These are phyloP conservation scores for Pheosia tremula DNA, from an alignment of 2,888 invertebrate species.

Conservation along the genomic window DNA sequence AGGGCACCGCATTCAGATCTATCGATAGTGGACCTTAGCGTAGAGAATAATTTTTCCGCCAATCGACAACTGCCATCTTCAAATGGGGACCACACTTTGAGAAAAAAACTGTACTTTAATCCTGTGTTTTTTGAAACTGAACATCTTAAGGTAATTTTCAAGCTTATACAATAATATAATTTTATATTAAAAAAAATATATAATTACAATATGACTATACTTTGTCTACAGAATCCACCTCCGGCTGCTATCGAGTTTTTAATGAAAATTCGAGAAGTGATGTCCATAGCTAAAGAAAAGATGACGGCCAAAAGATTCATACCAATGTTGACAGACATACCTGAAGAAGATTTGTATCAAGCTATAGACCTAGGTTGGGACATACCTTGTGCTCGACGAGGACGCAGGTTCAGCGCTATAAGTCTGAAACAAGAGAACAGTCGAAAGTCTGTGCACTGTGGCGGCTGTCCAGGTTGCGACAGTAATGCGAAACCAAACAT, in stretches of 20 bases:
- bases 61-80: slow-evolving; percentile 61
- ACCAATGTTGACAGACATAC: slow-evolving; percentile 91
- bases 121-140: slow-evolving; percentile 96
- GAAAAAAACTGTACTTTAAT: slow-evolving; percentile 94
- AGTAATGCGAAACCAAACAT: slow-evolving; percentile 60
- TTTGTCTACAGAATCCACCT: slow-evolving; percentile 89
- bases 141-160: slow-evolving; percentile 87
- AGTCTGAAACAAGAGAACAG: slow-evolving; percentile 87
- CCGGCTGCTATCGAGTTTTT: slow-evolving; percentile 96
- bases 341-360: slow-evolving; percentile 88
- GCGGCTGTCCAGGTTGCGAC: slow-evolving; percentile 89
- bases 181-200: background rate
- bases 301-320: slow-evolving; percentile 92
- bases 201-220: background rate
- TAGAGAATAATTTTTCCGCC: slow-evolving; percentile 54
- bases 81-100: slow-evolving; percentile 63
- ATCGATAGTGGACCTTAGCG: slow-evolving; percentile 73
- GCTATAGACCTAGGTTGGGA: slow-evolving; percentile 79
- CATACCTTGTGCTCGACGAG: slow-evolving; percentile 77
- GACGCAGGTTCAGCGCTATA: slow-evolving; percentile 82
- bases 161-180: background rate
- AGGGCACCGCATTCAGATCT: slow-evolving; percentile 78
- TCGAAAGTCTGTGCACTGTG: slow-evolving; percentile 82
- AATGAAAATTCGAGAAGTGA: slow-evolving; percentile 94
- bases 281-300: slow-evolving; percentile 94